These are phyloP conservation scores for Sussaba pulchella DNA, from an alignment of 2,888 invertebrate species.

Conservation along the genomic window DNA sequence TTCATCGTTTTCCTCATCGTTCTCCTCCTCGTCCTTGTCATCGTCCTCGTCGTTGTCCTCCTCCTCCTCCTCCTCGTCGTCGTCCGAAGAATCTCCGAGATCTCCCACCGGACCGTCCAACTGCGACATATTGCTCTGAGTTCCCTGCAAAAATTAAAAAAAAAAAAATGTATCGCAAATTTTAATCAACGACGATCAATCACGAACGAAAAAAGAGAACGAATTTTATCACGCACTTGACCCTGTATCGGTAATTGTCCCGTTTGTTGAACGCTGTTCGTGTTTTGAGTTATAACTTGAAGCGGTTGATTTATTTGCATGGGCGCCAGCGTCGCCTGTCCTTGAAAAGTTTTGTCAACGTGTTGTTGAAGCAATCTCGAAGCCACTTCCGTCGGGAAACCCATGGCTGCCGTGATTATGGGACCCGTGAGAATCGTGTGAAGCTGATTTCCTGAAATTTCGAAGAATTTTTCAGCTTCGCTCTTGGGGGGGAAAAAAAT, in stretches of 20 bases:
- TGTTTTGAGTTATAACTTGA: constrained; percentile 77
- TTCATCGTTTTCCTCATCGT: constrained; percentile 84
- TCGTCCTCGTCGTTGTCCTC: constrained; percentile 85
- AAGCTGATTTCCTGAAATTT: constrained; percentile 85
- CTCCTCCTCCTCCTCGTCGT: constrained; percentile 92
- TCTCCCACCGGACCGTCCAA: constrained; percentile 88
- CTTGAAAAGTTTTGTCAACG: constrained; percentile 92
- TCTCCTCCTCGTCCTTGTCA: constrained; percentile 85
- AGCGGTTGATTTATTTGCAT: constrained; percentile 79
- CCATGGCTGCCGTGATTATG: constrained; percentile 95
- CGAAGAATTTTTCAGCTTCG: neutral
- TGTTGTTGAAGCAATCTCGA: constrained; percentile 95
- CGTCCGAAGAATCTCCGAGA: constrained; percentile 89
- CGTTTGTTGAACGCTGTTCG: constrained; percentile 73
- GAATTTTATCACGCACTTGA: constrained; percentile 72
- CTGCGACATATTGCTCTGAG: constrained; percentile 82
- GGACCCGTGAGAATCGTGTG: constrained; percentile 93
- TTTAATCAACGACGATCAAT: neutral
- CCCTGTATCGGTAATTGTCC: constrained; percentile 77
- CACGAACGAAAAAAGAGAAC: too few relatives aligned
- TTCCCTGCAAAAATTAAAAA: constrained; percentile 38
- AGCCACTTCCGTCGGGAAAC: constrained; percentile 92
- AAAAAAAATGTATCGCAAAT: too few relatives aligned
- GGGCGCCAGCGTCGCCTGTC: constrained; percentile 84
- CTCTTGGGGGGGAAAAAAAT: too few relatives aligned